Evolutionary conservation across 64 coral and sea anemone genomes (phyloP).

Genomic region (Astreopora myriophthalma): DNA sequence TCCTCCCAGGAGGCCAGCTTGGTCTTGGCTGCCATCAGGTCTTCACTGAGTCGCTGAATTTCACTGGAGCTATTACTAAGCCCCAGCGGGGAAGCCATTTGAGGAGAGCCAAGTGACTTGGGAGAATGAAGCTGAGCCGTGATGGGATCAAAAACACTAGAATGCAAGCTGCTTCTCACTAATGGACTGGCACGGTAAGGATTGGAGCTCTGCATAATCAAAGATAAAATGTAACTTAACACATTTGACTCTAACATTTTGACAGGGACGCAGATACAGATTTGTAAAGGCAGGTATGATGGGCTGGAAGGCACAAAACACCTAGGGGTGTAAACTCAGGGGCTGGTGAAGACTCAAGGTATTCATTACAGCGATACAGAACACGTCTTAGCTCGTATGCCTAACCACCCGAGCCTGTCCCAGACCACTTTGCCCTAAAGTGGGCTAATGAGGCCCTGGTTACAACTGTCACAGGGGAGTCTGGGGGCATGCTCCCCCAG

Average conservation of each 20-base stretch:
- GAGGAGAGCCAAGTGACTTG: conserved; percentile 86
- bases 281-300: too few species aligned
- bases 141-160: conserved; percentile 78
- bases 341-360: too few species aligned
- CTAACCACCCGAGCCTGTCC: too few species aligned
- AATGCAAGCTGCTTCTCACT: conserved; percentile 66
- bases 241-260: background rate
- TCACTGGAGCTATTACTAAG: conserved; percentile 67
- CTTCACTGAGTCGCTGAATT: conserved; percentile 80
- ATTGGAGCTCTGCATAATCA: conserved; percentile 56
- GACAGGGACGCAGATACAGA: too few species aligned
- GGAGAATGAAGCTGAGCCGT: conserved; percentile 83
- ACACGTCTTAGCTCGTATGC: too few species aligned
- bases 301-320: too few species aligned
- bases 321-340: too few species aligned
- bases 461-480: too few species aligned
- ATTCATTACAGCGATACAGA: too few species aligned
- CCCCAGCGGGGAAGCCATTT: conserved; percentile 82
- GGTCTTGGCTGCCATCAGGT: conserved; percentile 80
- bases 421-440: too few species aligned
- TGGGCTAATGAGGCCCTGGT: too few species aligned
- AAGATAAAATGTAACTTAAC: background rate
- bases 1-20: conserved; percentile 97
- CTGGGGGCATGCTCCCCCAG: too few species aligned
- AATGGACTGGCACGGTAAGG: conserved; percentile 88